Base-by-base conservation (phyloP, 2,113 vertebrate genomes). In the Cynoglossus semilaevis region DNA sequence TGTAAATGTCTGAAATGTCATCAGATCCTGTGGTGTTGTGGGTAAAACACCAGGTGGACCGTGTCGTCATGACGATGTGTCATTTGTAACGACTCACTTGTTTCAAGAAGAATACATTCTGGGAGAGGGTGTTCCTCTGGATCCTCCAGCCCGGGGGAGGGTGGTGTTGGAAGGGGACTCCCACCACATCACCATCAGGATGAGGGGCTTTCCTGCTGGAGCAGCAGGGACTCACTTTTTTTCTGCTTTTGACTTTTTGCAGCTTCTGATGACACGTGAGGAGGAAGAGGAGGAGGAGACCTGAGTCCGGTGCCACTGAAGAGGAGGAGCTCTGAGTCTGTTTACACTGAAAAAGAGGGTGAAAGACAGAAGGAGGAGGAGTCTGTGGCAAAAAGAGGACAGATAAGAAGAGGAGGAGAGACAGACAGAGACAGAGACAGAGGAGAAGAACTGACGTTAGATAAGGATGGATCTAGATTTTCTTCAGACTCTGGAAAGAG, bases 401-500 rank as follows among this genome's bases (percentile, higher is more conserved):
- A 60, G n/a, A n/a, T 50, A 64, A 46, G 45, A 17, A 71, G 44
- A 73, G 41, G 19, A 57, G n/a, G 52, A 1, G 52, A 15, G 41
- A 69, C 44, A 43, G 11, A 72, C 41, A 8, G 43, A 3, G 86
- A 41, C 38, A 41, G 38, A 41, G 22, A 29, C 22, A 57, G 14
- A 52, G 1, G 52, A 15, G 41, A 69, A 3, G 86, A 13, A 29
- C 22, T 4, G 4, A 41, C 11, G 10, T 61, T 82, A 10, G 42
- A 67, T 10, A 12, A 85, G 83, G 61, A 88, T 93, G 81, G 90
- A 90, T 55, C 80, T 98, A 44, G 84, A 83, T 65, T 79, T 89
- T 17, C 91, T 98, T 56, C 91, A 93, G 64, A 88, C 83, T 17
- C 2, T 87, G 58, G 96, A 98, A 43, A 87, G 63, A 44, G 90